phyloP scores from a whole-genome alignment of 2,888 invertebrate species.

The Elaeidobius kamerunicus region DNA sequence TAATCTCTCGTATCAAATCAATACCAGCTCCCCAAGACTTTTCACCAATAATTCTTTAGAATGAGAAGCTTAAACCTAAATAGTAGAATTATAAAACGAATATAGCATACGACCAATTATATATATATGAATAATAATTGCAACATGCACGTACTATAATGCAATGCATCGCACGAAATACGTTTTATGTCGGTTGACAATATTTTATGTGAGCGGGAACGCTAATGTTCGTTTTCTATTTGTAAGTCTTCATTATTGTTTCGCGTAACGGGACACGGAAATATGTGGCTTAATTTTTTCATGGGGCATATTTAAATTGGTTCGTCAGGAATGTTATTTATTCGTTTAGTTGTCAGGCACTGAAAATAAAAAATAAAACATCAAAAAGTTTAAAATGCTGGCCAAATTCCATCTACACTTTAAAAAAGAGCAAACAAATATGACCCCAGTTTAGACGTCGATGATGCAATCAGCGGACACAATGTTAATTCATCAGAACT shows the following conservation, averaged over 20 bases:
- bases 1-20: no score
- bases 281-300: not conserved
- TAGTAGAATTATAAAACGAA: no score
- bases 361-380: not conserved
- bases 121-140: no score
- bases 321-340: not conserved
- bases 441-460: slow-evolving; percentile 9
- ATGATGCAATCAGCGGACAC: slow-evolving; percentile 13
- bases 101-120: no score
- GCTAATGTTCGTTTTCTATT: not conserved
- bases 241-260: not conserved
- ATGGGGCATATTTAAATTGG: not conserved
- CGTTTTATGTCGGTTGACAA: not conserved
- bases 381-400: not conserved
- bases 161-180: not conserved
- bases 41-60: no score
- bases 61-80: no score
- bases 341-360: not conserved
- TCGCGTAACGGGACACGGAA: not conserved
- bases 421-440: slow-evolving; percentile 15
- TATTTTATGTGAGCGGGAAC: not conserved
- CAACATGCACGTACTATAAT: no score
- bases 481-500: slow-evolving; percentile 12
- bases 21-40: no score
- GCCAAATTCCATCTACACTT: no score